Evolutionary conservation across 2,888 invertebrate genomes (phyloP).

Genomic region (Lymantria monacha): DNA sequence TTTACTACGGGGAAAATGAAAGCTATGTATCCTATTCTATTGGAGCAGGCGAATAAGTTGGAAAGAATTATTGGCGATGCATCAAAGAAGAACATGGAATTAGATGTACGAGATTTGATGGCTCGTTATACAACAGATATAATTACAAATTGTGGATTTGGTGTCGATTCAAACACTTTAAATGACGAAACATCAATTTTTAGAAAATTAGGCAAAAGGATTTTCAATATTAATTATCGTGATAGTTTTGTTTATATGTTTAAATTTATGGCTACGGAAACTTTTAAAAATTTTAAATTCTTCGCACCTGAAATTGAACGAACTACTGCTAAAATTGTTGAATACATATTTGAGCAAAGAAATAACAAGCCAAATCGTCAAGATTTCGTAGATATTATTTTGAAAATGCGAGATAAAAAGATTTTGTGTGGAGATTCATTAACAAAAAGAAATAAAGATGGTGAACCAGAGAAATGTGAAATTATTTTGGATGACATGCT

Average conservation of each 20-base stretch:
- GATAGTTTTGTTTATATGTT: slow-evolving; percentile 29
- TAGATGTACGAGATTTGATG: slow-evolving; percentile 43
- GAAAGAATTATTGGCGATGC: slow-evolving; percentile 9
- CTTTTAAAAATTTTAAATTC: slow-evolving; percentile 24
- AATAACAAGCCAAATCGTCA: neutral
- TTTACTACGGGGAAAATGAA: slow-evolving; percentile 42
- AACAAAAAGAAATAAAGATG: neutral
- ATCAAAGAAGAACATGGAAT: slow-evolving; percentile 5
- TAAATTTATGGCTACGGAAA: slow-evolving; percentile 32
- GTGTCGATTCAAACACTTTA: slow-evolving; percentile 40
- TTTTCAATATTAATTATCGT: slow-evolving; percentile 24
- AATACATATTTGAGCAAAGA: slow-evolving; percentile 3
- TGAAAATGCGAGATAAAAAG: slow-evolving; percentile 10
- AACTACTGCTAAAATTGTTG: neutral
- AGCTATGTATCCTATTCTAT: slow-evolving; percentile 46
- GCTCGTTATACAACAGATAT: slow-evolving; percentile 47
- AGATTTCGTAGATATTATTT: slow-evolving; percentile 12
- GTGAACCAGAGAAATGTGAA: neutral
- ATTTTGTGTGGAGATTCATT: slow-evolving; percentile 1
- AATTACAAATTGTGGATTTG: slow-evolving; percentile 46
- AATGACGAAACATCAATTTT: slow-evolving; percentile 40
- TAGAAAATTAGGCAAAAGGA: slow-evolving; percentile 31
- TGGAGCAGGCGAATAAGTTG: slow-evolving; percentile 36
- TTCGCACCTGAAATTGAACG: slow-evolving; percentile 20
- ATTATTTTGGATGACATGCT: slow-evolving; percentile 36